Evolutionary conservation across 2,113 vertebrate species (phyloP).

Genomic region (Chlamydotis undulata): DNA sequence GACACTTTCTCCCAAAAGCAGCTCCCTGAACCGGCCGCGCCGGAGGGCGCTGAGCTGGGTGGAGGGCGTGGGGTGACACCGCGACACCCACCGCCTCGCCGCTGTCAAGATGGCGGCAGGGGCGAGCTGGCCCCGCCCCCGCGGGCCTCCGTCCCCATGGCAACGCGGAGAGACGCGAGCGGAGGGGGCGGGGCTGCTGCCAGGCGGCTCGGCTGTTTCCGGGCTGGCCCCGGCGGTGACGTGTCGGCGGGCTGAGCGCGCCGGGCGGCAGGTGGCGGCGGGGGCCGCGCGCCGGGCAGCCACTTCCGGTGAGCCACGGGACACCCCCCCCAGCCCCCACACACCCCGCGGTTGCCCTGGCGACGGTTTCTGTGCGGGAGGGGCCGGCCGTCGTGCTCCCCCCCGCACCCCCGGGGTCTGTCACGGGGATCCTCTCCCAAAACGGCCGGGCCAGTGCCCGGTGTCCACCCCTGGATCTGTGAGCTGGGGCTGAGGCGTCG

Average conservation of each 20-base stretch:
- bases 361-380: neutral
- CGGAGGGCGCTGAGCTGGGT: too few relatives aligned
- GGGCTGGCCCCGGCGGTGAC: neutral
- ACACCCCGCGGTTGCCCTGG: neutral
- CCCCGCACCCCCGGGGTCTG: neutral
- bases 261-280: neutral
- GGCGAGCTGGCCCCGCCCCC: too few relatives aligned
- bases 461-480: neutral
- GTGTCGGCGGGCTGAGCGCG: neutral
- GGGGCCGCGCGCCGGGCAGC: neutral
- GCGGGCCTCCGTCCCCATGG: neutral
- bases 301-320: slow-evolving; percentile 28
- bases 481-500: neutral
- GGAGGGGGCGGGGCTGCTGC: neutral
- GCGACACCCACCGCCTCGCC: too few relatives aligned
- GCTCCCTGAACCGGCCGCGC: neutral
- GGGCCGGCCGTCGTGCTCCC: neutral
- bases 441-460: neutral
- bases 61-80: too few relatives aligned
- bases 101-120: neutral
- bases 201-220: neutral
- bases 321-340: neutral
- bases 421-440: too few relatives aligned
- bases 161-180: neutral
- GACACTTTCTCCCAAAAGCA: too few relatives aligned